Evolutionary conservation across 1,140 invertebrate species (phyloP).

Genomic region (Drosophila leontia): DNA sequence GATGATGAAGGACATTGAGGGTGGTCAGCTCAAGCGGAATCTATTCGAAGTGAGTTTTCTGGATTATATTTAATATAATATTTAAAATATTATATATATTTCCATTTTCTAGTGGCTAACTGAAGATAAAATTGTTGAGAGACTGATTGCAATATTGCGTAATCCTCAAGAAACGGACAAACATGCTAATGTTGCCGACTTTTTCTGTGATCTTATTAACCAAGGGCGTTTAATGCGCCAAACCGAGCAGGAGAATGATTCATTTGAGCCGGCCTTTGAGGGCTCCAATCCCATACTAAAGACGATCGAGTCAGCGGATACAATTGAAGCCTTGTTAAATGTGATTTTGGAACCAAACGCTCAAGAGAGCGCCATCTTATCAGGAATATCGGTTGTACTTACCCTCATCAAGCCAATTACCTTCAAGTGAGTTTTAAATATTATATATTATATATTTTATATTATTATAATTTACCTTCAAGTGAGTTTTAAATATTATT

Average conservation of each 20-base stretch:
- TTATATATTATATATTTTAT: too few species aligned
- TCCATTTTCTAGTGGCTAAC: constrained; percentile 92
- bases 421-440: constrained; percentile 67
- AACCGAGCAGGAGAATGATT: constrained; percentile 86
- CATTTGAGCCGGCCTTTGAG: constrained; percentile 79
- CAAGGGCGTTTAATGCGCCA: constrained; percentile 89
- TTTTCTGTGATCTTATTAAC: constrained; percentile 92
- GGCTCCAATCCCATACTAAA: constrained; percentile 80
- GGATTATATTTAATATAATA: too few species aligned
- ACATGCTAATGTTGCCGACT: constrained; percentile 92
- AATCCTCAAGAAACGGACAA: constrained; percentile 90
- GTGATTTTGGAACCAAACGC: constrained; percentile 90
- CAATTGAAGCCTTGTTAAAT: constrained; percentile 87
- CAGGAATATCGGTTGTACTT: constrained; percentile 92
- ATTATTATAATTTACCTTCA: constrained; percentile 73
- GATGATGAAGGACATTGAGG: constrained; percentile 94
- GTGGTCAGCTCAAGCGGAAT: constrained; percentile 90
- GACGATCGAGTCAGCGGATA: constrained; percentile 75
- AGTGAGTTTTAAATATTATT: constrained; percentile 51
- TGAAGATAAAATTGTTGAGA: constrained; percentile 93
- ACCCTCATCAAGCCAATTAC: constrained; percentile 87
- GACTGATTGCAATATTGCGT: constrained; percentile 92
- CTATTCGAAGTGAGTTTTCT: constrained; percentile 90
- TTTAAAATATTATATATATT: too few species aligned
- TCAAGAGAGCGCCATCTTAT: constrained; percentile 91